Conservation (phyloP, 2,113 vertebrate species). For the Sceloporus tristichus region DNA sequence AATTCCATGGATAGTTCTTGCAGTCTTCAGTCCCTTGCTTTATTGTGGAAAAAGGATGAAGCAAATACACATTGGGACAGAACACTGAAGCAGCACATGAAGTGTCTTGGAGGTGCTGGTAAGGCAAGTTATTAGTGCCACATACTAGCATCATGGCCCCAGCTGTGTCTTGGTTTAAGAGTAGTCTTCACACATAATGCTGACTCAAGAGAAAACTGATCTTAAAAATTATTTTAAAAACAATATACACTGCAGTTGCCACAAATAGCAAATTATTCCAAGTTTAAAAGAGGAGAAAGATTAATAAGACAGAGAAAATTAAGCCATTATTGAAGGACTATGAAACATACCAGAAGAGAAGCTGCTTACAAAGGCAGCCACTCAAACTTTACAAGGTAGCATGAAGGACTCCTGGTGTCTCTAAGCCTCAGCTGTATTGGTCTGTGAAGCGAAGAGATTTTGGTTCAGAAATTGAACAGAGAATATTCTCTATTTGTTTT, state of each 20-base stretch:
- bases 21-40: background rate
- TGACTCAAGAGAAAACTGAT: slow-evolving; percentile 52
- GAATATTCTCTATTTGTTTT: slow-evolving; percentile 83
- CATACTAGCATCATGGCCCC: background rate
- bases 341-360: slow-evolving; percentile 60
- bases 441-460: slow-evolving; percentile 85
- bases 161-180: background rate
- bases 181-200: slow-evolving; percentile 28
- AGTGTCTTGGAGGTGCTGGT: background rate
- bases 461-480: slow-evolving; percentile 78
- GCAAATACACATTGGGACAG: background rate
- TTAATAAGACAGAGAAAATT: slow-evolving; percentile 42
- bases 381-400: slow-evolving; percentile 44
- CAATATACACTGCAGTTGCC: slow-evolving; percentile 27
- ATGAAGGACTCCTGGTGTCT: slow-evolving; percentile 49
- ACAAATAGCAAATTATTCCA: slow-evolving; percentile 55
- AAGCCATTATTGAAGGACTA: slow-evolving; percentile 56
- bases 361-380: slow-evolving; percentile 45
- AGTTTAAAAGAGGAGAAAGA: slow-evolving; percentile 60
- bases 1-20: background rate
- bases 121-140: background rate
- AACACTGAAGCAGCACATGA: background rate
- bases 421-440: slow-evolving; percentile 79
- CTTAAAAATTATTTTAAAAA: slow-evolving; percentile 45
- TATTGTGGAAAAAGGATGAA: background rate